These are phyloP conservation scores for Lepidurus apus DNA, from an alignment of 1,140 invertebrate species.

Conservation along the genomic window DNA sequence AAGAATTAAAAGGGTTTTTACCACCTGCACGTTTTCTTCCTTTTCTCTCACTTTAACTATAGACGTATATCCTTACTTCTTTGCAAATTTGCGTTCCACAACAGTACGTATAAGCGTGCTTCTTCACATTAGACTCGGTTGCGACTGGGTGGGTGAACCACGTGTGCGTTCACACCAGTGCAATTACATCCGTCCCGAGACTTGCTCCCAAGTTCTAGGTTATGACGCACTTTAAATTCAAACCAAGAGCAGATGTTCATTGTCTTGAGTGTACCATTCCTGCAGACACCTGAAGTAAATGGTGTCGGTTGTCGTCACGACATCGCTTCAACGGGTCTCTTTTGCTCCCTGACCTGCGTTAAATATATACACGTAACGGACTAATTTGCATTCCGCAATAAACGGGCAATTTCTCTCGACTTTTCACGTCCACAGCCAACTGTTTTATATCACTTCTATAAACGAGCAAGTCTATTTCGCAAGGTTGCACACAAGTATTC, in stretches of 20 bases:
- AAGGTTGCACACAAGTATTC: too few relatives aligned
- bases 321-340: background rate
- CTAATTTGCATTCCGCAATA: too few relatives aligned
- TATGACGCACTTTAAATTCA: background rate
- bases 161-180: background rate
- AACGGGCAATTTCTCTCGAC: too few relatives aligned
- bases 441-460: too few relatives aligned
- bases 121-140: background rate
- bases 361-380: too few relatives aligned
- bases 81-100: constrained; percentile 10
- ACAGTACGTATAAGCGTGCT: background rate
- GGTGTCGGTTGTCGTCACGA: background rate
- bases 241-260: background rate
- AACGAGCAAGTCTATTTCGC: too few relatives aligned
- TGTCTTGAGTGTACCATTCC: background rate
- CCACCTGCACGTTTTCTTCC: background rate
- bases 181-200: background rate
- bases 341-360: background rate
- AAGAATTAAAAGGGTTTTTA: too few relatives aligned
- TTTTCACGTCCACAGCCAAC: too few relatives aligned
- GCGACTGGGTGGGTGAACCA: background rate
- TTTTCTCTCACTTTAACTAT: background rate
- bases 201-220: background rate
- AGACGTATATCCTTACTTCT: background rate
- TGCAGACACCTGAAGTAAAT: too few relatives aligned